Base-by-base conservation (phyloP, 2,797 vertebrate species). In the Malurus leucopterus region DNA sequence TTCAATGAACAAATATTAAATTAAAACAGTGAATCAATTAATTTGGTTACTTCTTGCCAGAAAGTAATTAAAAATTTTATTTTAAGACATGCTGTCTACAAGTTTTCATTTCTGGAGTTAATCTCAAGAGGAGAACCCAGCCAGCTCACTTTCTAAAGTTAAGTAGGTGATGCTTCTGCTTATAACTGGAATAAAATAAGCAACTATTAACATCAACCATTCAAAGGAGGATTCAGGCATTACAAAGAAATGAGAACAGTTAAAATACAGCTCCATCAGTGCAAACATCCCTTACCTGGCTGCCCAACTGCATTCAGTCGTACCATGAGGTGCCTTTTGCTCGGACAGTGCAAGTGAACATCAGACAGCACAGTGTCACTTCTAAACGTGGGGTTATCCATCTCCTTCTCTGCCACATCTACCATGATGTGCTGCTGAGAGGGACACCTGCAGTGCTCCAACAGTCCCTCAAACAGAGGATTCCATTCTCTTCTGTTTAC, bases 331-430 rank as follows among this genome's bases (percentile, higher is more conserved):
- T 97, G 98, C 6, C 96, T 96, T 47, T 94, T 87, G 26, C 97
- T 98, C 3, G 98, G 98, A 21, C 93, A 96, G 51, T 98, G 96
- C 84, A 99, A 94, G 95, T 99, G 99, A 36, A 99, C 96, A 0
- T 99, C 99, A 3, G 99, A 99, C 57, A 99, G 98, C 18, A 99
- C 98, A 0, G 98, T 98, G 93, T 99, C 97, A 29, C 98, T 97
- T 68, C 88, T 97, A 53, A 99, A 99, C 0, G 93, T 97, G 91
- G 98, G 95, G 55, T 96, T 97, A 68, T 99, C 98, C 99, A 99
- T 81, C 44, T 86, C 59, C 29, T 51, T 0, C 59, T 87, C 58
- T 41, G 26, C 22, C n/a, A 34, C 29, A 65, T 72, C 91, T 23
- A 34, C 84, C 94, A 88, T 51, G 72, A 64, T 53, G 12, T 3